Conservation (phyloP, 2,113 vertebrate species). For the Sturnira hondurensis region DNA sequence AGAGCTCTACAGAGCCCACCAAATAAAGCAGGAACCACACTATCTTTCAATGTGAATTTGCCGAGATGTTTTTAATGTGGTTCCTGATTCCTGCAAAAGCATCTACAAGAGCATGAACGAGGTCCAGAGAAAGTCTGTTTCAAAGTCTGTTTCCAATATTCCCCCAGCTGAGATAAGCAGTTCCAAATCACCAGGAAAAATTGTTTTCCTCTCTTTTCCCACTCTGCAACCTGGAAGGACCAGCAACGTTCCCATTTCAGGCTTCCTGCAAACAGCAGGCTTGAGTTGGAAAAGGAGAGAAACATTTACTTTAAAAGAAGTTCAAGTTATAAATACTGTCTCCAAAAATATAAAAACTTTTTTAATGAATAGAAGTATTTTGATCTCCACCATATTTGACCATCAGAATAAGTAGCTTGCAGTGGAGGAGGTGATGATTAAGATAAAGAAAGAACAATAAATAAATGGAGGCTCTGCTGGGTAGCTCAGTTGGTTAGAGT, state of each 20-base stretch:
- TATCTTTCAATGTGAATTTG: neutral
- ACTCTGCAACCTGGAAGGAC: neutral
- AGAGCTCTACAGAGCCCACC: neutral
- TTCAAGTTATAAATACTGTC: neutral
- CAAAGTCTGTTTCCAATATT: neutral
- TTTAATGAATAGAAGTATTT: neutral
- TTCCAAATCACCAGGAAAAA: neutral
- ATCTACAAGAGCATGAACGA: neutral
- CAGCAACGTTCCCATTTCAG: neutral
- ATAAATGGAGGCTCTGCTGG: too few species aligned
- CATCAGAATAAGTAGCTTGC: neutral
- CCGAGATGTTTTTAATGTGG: neutral
- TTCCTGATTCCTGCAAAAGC: neutral
- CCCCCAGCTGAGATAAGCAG: neutral
- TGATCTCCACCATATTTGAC: neutral
- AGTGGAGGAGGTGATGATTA: neutral
- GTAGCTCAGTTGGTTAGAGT: too few species aligned
- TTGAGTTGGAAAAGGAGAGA: neutral
- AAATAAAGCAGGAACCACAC: neutral
- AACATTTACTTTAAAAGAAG: neutral
- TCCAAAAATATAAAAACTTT: neutral
- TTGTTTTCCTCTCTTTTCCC: neutral
- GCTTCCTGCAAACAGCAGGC: neutral
- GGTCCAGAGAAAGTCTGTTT: neutral
- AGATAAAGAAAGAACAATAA: neutral